phyloP scores from a whole-genome alignment of 2,113 vertebrate species.

The Ovis aries region DNA sequence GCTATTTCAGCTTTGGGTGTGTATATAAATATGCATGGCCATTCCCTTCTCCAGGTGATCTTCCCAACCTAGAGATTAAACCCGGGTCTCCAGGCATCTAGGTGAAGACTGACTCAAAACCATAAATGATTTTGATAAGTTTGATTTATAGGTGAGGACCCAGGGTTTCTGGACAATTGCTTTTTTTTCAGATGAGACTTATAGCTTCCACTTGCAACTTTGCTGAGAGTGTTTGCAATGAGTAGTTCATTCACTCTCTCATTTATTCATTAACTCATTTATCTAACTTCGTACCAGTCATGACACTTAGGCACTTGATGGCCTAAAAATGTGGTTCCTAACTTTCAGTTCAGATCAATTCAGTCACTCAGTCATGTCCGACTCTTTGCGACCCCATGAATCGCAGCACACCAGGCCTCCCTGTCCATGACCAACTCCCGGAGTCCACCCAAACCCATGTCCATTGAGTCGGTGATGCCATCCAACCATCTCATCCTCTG shows the following conservation, averaged over 20 bases:
- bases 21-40: neutral
- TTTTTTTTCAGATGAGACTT: neutral
- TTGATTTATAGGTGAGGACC: neutral
- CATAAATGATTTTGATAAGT: neutral
- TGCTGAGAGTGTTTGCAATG: neutral
- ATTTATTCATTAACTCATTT: neutral
- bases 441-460: neutral
- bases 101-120: neutral
- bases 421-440: neutral
- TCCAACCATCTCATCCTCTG: neutral
- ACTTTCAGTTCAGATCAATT: neutral
- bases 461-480: neutral
- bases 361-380: fast-evolving
- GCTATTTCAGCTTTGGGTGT: neutral
- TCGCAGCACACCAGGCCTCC: fast-evolving
- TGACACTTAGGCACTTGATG: neutral
- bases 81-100: neutral
- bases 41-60: neutral
- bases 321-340: neutral
- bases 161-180: neutral
- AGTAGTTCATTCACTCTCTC: neutral
- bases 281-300: neutral
- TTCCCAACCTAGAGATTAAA: neutral
- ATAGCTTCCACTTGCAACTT: neutral
- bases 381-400: neutral